Conservation (phyloP, 2,113 vertebrate genomes). For the Ciconia boyciana region DNA sequence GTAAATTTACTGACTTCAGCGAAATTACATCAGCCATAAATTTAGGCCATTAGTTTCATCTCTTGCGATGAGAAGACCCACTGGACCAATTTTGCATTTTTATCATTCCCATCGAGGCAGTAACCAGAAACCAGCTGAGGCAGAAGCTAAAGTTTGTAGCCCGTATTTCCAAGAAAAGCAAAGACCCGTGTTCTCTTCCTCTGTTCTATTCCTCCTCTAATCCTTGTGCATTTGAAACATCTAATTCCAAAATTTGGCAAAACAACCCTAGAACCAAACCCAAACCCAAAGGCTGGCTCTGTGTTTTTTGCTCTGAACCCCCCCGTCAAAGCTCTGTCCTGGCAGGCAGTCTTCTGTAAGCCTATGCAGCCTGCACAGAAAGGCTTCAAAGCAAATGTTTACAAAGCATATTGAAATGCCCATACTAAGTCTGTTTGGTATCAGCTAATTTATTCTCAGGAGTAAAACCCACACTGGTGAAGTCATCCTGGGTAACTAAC, state of each 20-base stretch:
- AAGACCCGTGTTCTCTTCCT: neutral
- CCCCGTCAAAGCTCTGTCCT: neutral
- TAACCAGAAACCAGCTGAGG: neutral
- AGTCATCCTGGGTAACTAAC: neutral
- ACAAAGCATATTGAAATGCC: neutral
- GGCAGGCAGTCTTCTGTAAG: neutral
- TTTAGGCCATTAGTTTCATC: neutral
- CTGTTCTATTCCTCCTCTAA: neutral
- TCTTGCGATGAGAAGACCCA: neutral
- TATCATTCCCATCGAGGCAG: slow-evolving; percentile 1
- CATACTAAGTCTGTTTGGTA: neutral
- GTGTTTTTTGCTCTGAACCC: neutral
- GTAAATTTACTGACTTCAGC: neutral
- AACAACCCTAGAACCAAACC: neutral
- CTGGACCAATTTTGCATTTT: neutral
- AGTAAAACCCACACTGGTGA: neutral
- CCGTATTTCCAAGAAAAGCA: neutral
- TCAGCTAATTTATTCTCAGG: neutral
- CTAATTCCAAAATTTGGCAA: neutral
- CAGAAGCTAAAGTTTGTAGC: neutral
- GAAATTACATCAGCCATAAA: neutral
- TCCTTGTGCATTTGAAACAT: neutral
- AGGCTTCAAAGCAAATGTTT: neutral
- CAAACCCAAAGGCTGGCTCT: neutral
- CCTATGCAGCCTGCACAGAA: neutral